Evolutionary conservation across 2,888 invertebrate genomes (phyloP).

Genomic region (Morpho helenor): DNA sequence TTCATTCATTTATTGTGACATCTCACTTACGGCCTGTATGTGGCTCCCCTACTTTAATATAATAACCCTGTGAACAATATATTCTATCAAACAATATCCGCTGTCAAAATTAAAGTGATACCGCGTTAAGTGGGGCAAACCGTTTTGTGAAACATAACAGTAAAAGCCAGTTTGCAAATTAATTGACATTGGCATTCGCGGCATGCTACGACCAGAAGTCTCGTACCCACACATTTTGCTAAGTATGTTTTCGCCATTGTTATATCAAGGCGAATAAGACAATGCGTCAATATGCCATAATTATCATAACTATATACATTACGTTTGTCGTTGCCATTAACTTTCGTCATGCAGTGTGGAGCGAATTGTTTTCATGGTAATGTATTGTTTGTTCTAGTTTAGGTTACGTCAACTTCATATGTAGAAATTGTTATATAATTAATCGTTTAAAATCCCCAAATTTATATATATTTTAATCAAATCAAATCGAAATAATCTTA

Average conservation of each 20-base stretch:
- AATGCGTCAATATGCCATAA: constrained; percentile 16
- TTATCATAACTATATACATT: constrained; percentile 17
- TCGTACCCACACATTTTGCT: constrained; percentile 21
- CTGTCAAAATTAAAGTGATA: constrained; percentile 14
- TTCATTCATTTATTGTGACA: too few species aligned
- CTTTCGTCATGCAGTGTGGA: constrained; percentile 9
- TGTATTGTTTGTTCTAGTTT: neutral
- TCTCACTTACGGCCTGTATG: too few species aligned
- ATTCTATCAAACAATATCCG: neutral
- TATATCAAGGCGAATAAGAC: constrained; percentile 17
- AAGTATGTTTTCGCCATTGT: constrained; percentile 22
- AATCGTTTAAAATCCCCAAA: too few species aligned
- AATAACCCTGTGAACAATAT: too few species aligned
- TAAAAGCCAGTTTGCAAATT: constrained; percentile 67
- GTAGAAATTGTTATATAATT: neutral
- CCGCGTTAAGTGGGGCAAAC: constrained; percentile 48
- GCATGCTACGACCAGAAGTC: constrained; percentile 17
- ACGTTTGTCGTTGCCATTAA: constrained; percentile 10
- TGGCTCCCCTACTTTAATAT: too few species aligned
- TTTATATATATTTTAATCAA: too few species aligned
- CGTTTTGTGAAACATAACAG: constrained; percentile 57
- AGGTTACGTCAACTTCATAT: neutral
- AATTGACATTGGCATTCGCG: constrained; percentile 68
- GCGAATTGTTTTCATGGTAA: constrained; percentile 5
- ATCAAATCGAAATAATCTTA: too few species aligned